Percentiles rank a stretch among this genome's conserved stretches.
phyloP scores from a whole-genome alignment of 2,113 vertebrate species.

The Dromas ardeola region DNA sequence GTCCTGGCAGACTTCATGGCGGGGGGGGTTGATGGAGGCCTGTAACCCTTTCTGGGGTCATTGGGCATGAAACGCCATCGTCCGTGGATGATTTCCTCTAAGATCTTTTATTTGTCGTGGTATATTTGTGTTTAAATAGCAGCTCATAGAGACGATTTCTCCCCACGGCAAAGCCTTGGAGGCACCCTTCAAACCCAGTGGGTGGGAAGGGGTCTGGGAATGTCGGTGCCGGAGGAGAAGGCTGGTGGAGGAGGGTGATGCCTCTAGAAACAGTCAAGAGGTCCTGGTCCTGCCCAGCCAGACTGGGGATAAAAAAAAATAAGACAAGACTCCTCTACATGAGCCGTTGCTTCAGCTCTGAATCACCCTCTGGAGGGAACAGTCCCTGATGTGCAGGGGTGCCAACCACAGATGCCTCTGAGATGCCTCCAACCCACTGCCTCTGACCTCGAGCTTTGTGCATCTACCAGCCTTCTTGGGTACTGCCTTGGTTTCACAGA shows the following conservation, averaged over 20 bases:
- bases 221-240: accelerated
- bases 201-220: not conserved
- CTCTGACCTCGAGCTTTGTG: not conserved
- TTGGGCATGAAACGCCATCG: not conserved
- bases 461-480: accelerated
- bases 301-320: accelerated
- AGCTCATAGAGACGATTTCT: not conserved
- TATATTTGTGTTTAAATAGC: not conserved
- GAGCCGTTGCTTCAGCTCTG: not conserved
- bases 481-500: not conserved
- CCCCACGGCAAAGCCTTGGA: not conserved
- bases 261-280: not conserved
- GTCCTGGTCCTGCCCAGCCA: not conserved
- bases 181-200: not conserved
- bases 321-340: not conserved
- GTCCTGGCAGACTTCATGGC: not conserved
- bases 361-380: not conserved
- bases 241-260: not conserved
- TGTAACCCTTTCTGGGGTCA: not conserved
- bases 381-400: not conserved
- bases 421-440: not conserved
- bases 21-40: not conserved
- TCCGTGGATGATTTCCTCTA: not conserved
- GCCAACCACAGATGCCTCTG: not conserved
- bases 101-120: not conserved